phyloP scores from a whole-genome alignment of 2,113 vertebrate species.

The Myxocyprinus asiaticus region DNA sequence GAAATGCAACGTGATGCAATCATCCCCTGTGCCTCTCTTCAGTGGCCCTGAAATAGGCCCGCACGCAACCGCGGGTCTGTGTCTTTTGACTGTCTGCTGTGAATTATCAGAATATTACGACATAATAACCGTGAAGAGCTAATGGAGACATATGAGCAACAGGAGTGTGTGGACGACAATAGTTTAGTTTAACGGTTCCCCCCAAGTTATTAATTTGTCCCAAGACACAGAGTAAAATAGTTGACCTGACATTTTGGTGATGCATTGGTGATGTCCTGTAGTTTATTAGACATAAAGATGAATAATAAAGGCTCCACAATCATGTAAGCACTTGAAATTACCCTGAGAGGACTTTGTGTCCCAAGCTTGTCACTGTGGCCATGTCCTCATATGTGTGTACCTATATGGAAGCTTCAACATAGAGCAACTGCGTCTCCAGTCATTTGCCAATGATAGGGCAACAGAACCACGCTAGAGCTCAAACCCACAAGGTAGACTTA shows the following conservation, averaged over 20 bases:
- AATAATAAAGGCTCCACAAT: neutral
- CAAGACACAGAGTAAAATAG: conserved; percentile 4
- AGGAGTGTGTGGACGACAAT: neutral
- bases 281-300: neutral
- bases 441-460: too few relatives aligned
- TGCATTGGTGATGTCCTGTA: neutral
- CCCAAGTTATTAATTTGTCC: neutral
- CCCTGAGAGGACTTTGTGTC: neutral
- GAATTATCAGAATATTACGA: conserved; percentile 23
- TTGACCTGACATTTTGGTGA: conserved; percentile 16
- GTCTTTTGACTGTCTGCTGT: neutral
- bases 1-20: conserved; percentile 30
- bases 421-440: too few relatives aligned
- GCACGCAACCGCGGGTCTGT: conserved; percentile 3
- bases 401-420: too few relatives aligned
- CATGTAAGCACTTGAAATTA: neutral
- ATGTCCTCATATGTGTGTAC: neutral
- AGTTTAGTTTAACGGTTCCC: conserved; percentile 10
- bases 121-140: conserved; percentile 18
- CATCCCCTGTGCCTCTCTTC: neutral
- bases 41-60: neutral
- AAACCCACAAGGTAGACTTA: too few relatives aligned
- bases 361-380: too few relatives aligned
- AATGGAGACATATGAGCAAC: conserved; percentile 38
- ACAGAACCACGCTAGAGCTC: too few relatives aligned